Evolutionary conservation across 2,797 vertebrate species (phyloP), one percentile per base, ranked within the genome.

Genomic region (Petrocephalus sullivani): DNA sequence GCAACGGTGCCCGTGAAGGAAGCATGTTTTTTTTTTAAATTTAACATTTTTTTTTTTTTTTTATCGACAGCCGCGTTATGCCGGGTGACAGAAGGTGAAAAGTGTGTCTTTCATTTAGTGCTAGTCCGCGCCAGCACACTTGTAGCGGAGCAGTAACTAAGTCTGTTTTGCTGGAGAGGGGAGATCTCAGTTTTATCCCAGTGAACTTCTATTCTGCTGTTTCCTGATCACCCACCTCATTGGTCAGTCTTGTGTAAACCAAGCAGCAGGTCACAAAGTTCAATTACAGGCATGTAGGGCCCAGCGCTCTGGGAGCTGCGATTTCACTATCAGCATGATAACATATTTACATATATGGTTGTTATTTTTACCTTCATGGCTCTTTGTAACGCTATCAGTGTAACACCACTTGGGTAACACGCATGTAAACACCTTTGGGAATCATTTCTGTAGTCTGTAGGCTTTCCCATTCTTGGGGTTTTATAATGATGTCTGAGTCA

Each of bases 121-220:
- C 23, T 28, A 10, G 53, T 28, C 9, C 2, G 28, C n/a, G n/a
- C 2, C 49, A 33, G 71, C 37, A 49, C 33, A 9, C 37, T 78
- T 57, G 21, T 28, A 37, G n/a, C 10, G 83, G 56, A 60, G 90
- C 51, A 53, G 86, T 89, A 90, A 88, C 91, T 89, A 91, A 89
- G 91, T 89, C 41, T 88, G 78, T 91, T 89, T 91, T 92, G 89
- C 67, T 86, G 89, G 90, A 86, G 86, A 90, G 92, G 92, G 92
- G 94, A 95, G 94, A 87, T 92, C n/a, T n/a, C n/a, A n/a, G n/a
- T n/a, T n/a, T n/a, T n/a, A n/a, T n/a, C n/a, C 89, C 93, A 90
- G 51, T 92, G 92, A 83, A 83, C 94, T 92, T 92, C 93, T 64
- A 90, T 95, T 93, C 93, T 90, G 89, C 89, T 89, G 28, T 90